These are phyloP conservation scores for Stratiomys singularior DNA, from an alignment of 2,888 invertebrate species.

Conservation along the genomic window DNA sequence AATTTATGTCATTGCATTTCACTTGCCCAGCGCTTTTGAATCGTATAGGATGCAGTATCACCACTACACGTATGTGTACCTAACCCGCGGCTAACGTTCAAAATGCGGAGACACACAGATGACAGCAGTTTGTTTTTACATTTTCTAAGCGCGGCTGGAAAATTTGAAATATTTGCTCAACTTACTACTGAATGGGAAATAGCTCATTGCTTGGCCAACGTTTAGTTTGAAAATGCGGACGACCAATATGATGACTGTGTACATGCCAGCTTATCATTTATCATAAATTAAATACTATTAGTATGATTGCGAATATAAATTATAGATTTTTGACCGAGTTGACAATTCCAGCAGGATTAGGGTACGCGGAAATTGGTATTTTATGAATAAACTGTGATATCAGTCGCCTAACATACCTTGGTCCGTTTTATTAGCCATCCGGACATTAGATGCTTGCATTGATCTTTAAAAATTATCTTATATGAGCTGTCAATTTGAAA, in stretches of 20 bases:
- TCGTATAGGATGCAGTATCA: neutral
- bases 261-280: neutral
- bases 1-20: conserved; percentile 33
- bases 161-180: neutral
- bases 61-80: neutral
- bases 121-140: no score
- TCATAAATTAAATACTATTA: neutral
- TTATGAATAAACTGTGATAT: no score
- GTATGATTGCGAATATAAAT: neutral
- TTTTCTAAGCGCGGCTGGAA: neutral
- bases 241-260: neutral
- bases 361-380: no score
- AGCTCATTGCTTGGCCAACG: neutral
- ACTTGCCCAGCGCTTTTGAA: neutral
- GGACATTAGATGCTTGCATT: no score
- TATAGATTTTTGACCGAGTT: neutral
- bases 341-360: no score
- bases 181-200: neutral
- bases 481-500: no score
- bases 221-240: neutral
- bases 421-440: no score
- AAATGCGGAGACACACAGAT: neutral
- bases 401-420: no score
- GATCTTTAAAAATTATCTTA: no score
- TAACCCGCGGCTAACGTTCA: neutral